These are phyloP conservation scores for Aphaenogaster ashmeadi DNA, from an alignment of 1,140 invertebrate species.

Conservation along the genomic window DNA sequence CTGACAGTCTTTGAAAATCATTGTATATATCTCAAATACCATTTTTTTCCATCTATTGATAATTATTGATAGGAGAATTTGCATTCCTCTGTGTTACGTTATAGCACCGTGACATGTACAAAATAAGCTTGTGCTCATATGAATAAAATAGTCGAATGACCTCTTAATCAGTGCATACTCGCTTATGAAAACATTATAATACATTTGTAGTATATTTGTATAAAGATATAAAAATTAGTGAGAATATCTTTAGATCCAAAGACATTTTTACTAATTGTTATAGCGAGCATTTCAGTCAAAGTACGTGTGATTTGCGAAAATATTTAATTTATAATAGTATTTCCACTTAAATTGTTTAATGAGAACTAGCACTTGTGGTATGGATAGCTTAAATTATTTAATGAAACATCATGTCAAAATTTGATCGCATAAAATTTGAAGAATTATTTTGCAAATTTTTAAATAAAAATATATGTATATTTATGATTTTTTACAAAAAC, in stretches of 20 bases:
- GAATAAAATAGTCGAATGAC: constrained; percentile 69
- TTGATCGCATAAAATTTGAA: not conserved
- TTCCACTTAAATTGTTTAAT: constrained; percentile 43
- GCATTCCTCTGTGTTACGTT: constrained; percentile 76
- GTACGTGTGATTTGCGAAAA: not conserved
- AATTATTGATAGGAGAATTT: constrained; percentile 49
- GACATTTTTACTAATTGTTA: constrained; percentile 35
- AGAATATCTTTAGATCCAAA: constrained; percentile 25
- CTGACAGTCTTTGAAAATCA: constrained; percentile 52
- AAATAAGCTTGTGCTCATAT: constrained; percentile 78
- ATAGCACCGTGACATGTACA: constrained; percentile 83
- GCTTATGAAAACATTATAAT: constrained; percentile 29
- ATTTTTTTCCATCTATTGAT: constrained; percentile 76
- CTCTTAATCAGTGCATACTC: constrained; percentile 43
- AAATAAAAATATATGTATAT: constrained; percentile 39
- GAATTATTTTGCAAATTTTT: not conserved
- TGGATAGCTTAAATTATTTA: not conserved
- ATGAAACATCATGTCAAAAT: constrained; percentile 14
- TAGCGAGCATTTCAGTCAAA: constrained; percentile 20
- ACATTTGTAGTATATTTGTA: constrained; percentile 30
- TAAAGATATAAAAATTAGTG: constrained; percentile 12
- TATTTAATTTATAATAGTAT: constrained; percentile 33
- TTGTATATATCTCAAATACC: constrained; percentile 82
- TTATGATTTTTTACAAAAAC: constrained; percentile 40
- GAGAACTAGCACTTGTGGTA: no score